Conservation (phyloP, 2,113 vertebrate genomes). For the Semnornis frantzii region DNA sequence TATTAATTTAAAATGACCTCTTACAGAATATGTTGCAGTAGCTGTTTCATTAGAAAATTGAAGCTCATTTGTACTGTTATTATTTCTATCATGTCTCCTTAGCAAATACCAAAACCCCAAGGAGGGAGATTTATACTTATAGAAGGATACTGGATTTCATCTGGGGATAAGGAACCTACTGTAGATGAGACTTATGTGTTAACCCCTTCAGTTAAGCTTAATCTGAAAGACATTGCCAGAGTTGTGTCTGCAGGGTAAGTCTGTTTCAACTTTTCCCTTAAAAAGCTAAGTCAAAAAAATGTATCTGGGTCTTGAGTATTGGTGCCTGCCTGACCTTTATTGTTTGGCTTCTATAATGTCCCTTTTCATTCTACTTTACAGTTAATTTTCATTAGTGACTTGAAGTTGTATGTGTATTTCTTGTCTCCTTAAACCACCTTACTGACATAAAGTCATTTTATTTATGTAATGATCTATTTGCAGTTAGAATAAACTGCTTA, state of each 20-base stretch:
- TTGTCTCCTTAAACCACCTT: background rate
- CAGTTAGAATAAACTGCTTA: background rate
- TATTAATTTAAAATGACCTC: background rate
- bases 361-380: background rate
- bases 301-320: background rate
- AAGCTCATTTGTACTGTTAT: background rate
- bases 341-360: background rate
- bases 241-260: constrained; percentile 93
- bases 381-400: background rate
- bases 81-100: constrained; percentile 38
- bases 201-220: constrained; percentile 92
- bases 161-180: constrained; percentile 86
- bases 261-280: background rate
- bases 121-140: constrained; percentile 80
- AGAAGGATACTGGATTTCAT: constrained; percentile 94
- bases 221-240: constrained; percentile 91
- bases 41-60: background rate
- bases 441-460: background rate
- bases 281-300: background rate
- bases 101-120: constrained; percentile 90
- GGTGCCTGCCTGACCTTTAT: background rate
- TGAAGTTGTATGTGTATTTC: constrained; percentile 40
- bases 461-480: background rate
- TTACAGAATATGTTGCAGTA: background rate
- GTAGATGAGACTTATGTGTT: constrained; percentile 91